Percentiles rank a stretch among this genome's conserved stretches.
Conservation (phyloP, 2,797 vertebrate species). For the Triplophysa yarkandensis region DNA sequence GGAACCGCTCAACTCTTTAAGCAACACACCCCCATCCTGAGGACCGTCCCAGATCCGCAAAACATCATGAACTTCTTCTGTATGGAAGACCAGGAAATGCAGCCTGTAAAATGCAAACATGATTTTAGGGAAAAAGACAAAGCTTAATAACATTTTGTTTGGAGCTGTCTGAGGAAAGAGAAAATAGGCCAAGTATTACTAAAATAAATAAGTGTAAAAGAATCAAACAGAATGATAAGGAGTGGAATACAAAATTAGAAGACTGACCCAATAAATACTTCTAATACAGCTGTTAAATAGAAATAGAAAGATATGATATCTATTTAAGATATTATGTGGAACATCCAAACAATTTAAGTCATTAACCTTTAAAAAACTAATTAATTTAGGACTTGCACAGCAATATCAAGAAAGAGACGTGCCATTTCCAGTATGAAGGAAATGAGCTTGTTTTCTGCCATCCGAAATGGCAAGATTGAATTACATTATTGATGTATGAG, state of each 20-base stretch:
- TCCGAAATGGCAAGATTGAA: slow-evolving; percentile 20
- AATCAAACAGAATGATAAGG: slow-evolving; percentile 50
- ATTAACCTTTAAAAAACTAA: slow-evolving; percentile 11
- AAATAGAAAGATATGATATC: not conserved
- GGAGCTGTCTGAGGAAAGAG: not conserved
- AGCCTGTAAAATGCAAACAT: slow-evolving; percentile 73
- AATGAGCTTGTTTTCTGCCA: slow-evolving; percentile 9
- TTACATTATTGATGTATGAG: not conserved
- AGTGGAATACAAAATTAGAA: slow-evolving; percentile 44
- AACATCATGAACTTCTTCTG: slow-evolving; percentile 93
- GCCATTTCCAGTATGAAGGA: slow-evolving; percentile 2
- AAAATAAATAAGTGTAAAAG: slow-evolving; percentile 30
- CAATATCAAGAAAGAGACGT: not conserved
- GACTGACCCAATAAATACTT: slow-evolving; percentile 9
- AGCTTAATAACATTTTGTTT: not conserved
- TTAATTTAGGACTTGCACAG: not conserved
- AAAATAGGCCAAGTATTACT: too few relatives aligned
- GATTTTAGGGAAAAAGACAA: not conserved
- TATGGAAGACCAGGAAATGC: slow-evolving; percentile 97
- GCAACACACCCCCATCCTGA: slow-evolving; percentile 90
- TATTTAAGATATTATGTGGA: not conserved
- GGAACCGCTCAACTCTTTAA: slow-evolving; percentile 90
- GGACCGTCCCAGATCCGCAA: slow-evolving; percentile 96
- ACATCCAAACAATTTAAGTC: not conserved
- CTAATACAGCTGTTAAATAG: slow-evolving; percentile 41